Percentiles rank a stretch among this genome's conserved stretches.
These are phyloP conservation scores for Hypocryptadius cinnamomeus DNA, from an alignment of 2,113 vertebrate species.

Conservation along the genomic window DNA sequence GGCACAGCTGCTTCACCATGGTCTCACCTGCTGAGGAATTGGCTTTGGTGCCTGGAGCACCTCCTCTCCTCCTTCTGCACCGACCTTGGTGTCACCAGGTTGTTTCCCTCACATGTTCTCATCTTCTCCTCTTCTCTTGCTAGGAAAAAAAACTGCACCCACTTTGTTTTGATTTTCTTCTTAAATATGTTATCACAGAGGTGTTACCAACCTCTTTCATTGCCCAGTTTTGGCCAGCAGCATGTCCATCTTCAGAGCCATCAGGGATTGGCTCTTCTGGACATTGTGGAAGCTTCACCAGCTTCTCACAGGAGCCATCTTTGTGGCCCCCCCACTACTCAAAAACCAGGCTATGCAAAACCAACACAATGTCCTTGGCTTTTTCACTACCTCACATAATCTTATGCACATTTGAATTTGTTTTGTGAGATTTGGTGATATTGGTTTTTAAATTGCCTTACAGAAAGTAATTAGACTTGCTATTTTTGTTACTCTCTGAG, in stretches of 20 bases:
- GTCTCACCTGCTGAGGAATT: neutral
- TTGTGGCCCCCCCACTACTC: too few relatives aligned
- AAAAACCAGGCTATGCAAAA: neutral
- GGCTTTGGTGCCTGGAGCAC: fast-evolving
- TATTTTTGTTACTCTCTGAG: neutral
- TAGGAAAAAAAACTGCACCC: neutral
- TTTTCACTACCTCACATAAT: neutral
- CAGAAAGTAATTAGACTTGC: neutral
- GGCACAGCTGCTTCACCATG: neutral
- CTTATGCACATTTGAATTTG: neutral
- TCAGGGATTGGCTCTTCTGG: neutral
- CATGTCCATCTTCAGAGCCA: neutral
- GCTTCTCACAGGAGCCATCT: neutral
- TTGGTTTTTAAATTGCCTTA: neutral
- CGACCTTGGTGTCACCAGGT: neutral
- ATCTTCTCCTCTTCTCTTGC: neutral
- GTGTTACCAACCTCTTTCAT: fast-evolving
- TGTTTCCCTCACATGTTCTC: neutral
- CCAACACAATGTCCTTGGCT: neutral
- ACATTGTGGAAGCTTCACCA: neutral
- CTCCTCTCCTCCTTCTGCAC: neutral
- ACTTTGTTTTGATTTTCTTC: neutral
- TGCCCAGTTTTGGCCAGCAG: neutral
- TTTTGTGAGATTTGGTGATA: neutral
- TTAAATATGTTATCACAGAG: neutral